Conservation (phyloP, 2,888 invertebrate genomes). For the Galeopsomyia nigrocyanea region DNA sequence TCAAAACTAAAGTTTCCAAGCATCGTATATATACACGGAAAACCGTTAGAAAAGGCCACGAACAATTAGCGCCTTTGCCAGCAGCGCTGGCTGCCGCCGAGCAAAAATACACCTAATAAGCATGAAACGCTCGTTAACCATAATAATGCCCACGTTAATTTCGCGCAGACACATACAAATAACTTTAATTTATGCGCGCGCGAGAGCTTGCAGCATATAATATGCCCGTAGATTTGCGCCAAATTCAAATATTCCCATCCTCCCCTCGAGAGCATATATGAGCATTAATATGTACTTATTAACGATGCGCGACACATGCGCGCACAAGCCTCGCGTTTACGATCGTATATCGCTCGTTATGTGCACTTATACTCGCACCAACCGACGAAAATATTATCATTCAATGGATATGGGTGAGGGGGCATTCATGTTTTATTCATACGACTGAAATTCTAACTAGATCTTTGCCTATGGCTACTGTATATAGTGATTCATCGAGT, state of each 20-base stretch:
- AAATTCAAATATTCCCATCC: not conserved
- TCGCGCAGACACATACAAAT: not conserved
- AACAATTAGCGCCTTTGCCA: not conserved
- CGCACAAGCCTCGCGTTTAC: slow-evolving; percentile 10
- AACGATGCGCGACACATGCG: not conserved
- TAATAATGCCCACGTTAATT: slow-evolving; percentile 1
- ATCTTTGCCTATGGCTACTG: not conserved
- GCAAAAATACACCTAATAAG: not conserved
- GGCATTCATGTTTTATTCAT: slow-evolving; percentile 34
- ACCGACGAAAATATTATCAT: slow-evolving; percentile 29
- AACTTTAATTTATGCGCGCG: slow-evolving; percentile 16
- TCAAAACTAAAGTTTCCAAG: too few relatives aligned
- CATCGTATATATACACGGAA: too few relatives aligned
- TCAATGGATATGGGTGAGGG: slow-evolving; percentile 3
- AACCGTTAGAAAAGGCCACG: not conserved
- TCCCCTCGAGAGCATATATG: not conserved
- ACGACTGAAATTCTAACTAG: slow-evolving; percentile 14
- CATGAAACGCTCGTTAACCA: not conserved
- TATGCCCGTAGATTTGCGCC: too few relatives aligned
- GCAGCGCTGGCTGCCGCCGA: not conserved
- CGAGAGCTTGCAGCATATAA: too few relatives aligned
- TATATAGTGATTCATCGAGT: too few relatives aligned
- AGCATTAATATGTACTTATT: slow-evolving; percentile 22
- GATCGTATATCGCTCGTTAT: slow-evolving; percentile 29
- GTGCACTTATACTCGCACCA: slow-evolving; percentile 12